Percentiles rank a stretch among this genome's conserved stretches.
Conservation (phyloP, 2,113 vertebrate genomes). For the Cheirogaleus medius region DNA sequence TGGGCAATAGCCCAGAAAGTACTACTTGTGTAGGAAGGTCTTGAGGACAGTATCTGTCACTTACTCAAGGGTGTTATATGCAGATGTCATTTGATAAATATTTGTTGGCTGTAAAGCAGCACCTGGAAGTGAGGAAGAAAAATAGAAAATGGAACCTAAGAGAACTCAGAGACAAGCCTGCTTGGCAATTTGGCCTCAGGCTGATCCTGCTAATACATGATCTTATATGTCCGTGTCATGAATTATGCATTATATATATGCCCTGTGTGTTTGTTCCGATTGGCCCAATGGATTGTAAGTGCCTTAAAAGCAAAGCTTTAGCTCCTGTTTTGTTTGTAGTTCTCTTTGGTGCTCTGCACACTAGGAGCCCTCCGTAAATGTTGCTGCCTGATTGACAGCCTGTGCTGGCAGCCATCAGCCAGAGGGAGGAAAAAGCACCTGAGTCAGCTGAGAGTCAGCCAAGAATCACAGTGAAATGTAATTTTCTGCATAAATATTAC, state of each 20-base stretch:
- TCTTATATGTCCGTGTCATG: neutral
- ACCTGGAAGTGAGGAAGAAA: neutral
- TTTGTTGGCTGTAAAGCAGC: neutral
- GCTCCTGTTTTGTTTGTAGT: neutral
- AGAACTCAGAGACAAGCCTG: neutral
- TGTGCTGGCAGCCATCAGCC: neutral
- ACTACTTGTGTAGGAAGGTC: neutral
- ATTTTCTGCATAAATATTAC: constrained; percentile 45
- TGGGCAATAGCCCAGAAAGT: neutral
- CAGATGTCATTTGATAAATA: neutral
- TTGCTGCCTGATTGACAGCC: neutral
- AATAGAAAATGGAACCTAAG: neutral
- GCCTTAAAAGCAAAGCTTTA: neutral
- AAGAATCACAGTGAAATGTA: constrained; percentile 44
- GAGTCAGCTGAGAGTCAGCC: constrained; percentile 40
- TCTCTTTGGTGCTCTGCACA: neutral
- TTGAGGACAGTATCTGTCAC: neutral
- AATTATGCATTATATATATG: neutral
- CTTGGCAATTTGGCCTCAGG: neutral
- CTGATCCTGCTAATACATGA: neutral
- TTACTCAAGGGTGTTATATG: neutral
- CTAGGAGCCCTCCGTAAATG: neutral
- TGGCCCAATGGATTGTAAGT: neutral
- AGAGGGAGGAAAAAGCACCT: neutral
- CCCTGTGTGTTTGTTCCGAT: neutral